Percentiles rank a stretch among this genome's conserved stretches.
These are phyloP conservation scores for Stegastes partitus DNA, from an alignment of 2,113 vertebrate genomes.

Conservation along the genomic window DNA sequence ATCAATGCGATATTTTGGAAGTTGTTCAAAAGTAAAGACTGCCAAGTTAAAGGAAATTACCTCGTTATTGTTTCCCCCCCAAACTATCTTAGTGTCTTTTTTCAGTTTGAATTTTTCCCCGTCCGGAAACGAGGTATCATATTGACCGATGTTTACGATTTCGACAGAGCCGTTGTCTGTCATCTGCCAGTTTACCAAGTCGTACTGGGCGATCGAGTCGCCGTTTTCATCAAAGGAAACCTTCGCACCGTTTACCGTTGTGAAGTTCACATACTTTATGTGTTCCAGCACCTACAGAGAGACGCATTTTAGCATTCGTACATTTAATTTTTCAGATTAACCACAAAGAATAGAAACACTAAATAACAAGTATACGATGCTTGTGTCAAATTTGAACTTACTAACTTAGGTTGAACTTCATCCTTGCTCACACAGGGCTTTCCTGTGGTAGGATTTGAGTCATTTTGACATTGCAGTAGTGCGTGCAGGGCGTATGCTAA, in stretches of 20 bases:
- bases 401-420: conserved; percentile 64
- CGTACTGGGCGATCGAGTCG: conserved; percentile 79
- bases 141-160: conserved; percentile 72
- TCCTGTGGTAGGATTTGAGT: conserved; percentile 69
- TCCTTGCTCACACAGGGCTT: conserved; percentile 67
- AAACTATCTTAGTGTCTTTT: conserved; percentile 57
- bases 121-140: conserved; percentile 68
- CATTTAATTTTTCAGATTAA: too few relatives aligned
- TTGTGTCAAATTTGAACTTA: conserved; percentile 19
- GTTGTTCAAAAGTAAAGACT: too few relatives aligned
- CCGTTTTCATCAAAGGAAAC: conserved; percentile 83
- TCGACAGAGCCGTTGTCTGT: conserved; percentile 64
- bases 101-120: conserved; percentile 59
- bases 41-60: conserved; percentile 30
- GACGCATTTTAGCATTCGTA: conserved; percentile 17
- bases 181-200: conserved; percentile 83
- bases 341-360: neutral
- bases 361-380: neutral
- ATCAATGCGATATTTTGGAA: neutral
- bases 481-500: conserved; percentile 72
- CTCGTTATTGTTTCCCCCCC: conserved; percentile 64
- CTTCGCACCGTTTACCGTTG: conserved; percentile 69
- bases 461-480: conserved; percentile 71
- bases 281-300: conserved; percentile 77
- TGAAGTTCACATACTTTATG: conserved; percentile 76